Evolutionary conservation across 2,797 vertebrate species (phyloP), one percentile per base, ranked within the genome.

Genomic region (Microctenopoma stevenorrisi): DNA sequence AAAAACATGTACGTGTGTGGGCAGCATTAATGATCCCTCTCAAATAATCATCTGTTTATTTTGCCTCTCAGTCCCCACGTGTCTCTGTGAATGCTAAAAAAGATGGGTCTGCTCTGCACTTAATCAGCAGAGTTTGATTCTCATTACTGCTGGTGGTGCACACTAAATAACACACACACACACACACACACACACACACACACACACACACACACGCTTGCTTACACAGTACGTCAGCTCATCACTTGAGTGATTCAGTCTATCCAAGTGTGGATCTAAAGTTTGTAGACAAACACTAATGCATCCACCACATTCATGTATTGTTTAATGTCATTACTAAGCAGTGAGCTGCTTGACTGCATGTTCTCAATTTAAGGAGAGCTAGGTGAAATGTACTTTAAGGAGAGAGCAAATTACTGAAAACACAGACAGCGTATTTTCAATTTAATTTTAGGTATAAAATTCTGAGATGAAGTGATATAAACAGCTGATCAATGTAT

Each of bases 21-120:
- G 18, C 3, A 44, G 42, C 3, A 49, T 50, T 55, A 63, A 63
- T 49, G 9, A 56, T 38, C 10, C 13, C 12, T 47, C 18, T 33
- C n/a, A 69, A 72, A 16, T 30, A 67, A 73, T 59, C 53, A 49
- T 78, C 50, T 71, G 22, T 72, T 72, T 73, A 59, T 53, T 53
- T 72, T 73, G 42, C 11, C 5, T 57, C 52, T 73, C 12, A 4
- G 58, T 64, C 14, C 46, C 30, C 51, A 14, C 38, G 52, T 47
- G 55, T 64, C 12, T 70, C 62, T 30, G 3, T 51, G 16, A 68
- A 62, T 62, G 62, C 68, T 22, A 51, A 69, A 64, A 44, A 69
- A 14, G n/a, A 72, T 0, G 0, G 13, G 1, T 49, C 40, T 33
- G 55, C 68, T 62, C 51, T 48, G 46, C 52, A 50, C 49, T 61